A percentile compares a stretch with the other conserved stretches of the same genome.
These are phyloP conservation scores for Rhagonycha fulva DNA, from an alignment of 2,888 invertebrate genomes.

Conservation along the genomic window DNA sequence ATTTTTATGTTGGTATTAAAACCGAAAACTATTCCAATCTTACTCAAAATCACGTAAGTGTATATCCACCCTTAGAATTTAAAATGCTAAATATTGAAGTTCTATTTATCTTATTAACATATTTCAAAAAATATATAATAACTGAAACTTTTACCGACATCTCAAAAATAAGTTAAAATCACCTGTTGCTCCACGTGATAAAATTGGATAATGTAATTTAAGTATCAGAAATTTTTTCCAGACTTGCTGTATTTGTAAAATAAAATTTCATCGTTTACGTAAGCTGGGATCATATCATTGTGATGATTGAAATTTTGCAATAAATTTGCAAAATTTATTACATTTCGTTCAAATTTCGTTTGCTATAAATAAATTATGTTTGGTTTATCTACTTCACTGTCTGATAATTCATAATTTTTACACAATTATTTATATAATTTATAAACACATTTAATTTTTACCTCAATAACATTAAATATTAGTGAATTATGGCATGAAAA, in stretches of 20 bases:
- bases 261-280: background rate
- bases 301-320: background rate
- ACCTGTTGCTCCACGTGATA: background rate
- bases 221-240: background rate
- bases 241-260: background rate
- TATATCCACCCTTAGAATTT: background rate
- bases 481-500: too few relatives aligned
- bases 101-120: background rate
- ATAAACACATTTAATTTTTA: background rate
- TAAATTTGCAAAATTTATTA: background rate
- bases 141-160: background rate
- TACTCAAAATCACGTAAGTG: background rate
- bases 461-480: background rate
- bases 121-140: too few relatives aligned
- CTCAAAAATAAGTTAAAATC: background rate
- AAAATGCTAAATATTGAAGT: background rate
- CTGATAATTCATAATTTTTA: background rate
- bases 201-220: background rate
- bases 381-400: background rate
- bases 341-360: background rate
- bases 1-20: too few relatives aligned
- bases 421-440: background rate
- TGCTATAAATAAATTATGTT: background rate
- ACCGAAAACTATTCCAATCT: too few relatives aligned
- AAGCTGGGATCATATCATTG: background rate